phyloP scores from a whole-genome alignment of 2,797 vertebrate genomes.

The Halcyon chelicuti region DNA sequence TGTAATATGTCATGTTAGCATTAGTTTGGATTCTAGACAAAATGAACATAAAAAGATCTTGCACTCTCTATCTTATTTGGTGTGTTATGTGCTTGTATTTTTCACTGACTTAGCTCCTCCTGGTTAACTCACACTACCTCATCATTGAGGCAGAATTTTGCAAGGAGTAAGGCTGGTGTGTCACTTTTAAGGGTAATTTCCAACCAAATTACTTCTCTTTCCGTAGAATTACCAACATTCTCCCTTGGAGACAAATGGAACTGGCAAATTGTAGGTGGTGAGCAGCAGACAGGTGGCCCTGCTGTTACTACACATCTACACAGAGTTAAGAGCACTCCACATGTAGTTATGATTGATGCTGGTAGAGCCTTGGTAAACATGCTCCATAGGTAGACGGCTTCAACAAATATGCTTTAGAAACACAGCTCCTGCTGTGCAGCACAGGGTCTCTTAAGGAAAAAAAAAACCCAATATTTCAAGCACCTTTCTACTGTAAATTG shows the following conservation, averaged over 20 bases:
- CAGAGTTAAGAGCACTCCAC: not conserved
- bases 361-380: not conserved
- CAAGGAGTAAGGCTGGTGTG: not conserved
- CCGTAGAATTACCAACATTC: not conserved
- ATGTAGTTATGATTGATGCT: not conserved
- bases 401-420: conserved; percentile 23
- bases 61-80: not conserved
- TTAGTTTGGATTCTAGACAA: not conserved
- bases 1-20: not conserved
- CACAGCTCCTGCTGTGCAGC: not conserved
- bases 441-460: not conserved
- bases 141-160: not conserved
- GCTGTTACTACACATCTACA: not conserved
- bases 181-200: not conserved
- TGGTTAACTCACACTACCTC: not conserved
- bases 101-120: not conserved
- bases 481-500: not conserved
- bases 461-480: not conserved
- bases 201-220: not conserved
- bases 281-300: not conserved
- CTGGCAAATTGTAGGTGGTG: not conserved
- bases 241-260: not conserved
- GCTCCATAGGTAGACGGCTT: not conserved
- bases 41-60: not conserved
- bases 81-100: not conserved